A percentile compares a stretch with the other conserved stretches of the same genome.
These are phyloP conservation scores for Helostoma temminkii DNA, from an alignment of 2,797 vertebrate genomes.

Conservation along the genomic window DNA sequence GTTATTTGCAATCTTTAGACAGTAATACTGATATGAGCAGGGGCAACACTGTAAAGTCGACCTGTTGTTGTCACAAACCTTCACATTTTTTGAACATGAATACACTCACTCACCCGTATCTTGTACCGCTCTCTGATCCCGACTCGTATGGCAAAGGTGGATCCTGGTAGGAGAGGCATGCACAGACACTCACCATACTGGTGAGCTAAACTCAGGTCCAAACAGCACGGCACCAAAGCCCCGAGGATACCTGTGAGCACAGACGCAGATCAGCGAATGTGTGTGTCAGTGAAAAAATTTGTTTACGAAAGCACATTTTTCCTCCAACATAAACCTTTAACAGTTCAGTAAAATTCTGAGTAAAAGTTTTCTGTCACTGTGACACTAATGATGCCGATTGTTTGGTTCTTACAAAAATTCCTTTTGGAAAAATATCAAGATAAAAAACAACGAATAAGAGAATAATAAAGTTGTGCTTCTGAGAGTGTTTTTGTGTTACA, in stretches of 20 bases:
- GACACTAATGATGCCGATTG: neutral
- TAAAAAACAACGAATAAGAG: neutral
- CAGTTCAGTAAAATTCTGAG: no score
- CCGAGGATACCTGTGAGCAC: conserved; percentile 83
- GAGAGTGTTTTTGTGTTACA: conserved; percentile 76
- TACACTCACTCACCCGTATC: conserved; percentile 83
- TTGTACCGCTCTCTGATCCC: conserved; percentile 89
- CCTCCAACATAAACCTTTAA: no score
- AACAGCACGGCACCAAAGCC: conserved; percentile 81
- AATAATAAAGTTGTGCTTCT: neutral
- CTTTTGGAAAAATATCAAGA: neutral
- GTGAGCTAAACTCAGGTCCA: conserved; percentile 87
- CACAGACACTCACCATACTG: conserved; percentile 88
- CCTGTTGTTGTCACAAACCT: neutral
- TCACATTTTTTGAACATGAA: neutral
- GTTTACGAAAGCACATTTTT: no score
- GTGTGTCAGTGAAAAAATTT: no score
- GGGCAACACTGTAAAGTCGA: neutral
- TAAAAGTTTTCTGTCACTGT: no score
- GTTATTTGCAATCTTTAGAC: neutral
- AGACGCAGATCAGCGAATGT: neutral
- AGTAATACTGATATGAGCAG: neutral
- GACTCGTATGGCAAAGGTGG: conserved; percentile 88
- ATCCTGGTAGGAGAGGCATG: conserved; percentile 87
- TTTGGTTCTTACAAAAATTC: neutral